A percentile compares a stretch with the other conserved stretches of the same genome.
Conservation (phyloP, 2,888 invertebrate species). For the Caenorhabditis sulstoni region DNA sequence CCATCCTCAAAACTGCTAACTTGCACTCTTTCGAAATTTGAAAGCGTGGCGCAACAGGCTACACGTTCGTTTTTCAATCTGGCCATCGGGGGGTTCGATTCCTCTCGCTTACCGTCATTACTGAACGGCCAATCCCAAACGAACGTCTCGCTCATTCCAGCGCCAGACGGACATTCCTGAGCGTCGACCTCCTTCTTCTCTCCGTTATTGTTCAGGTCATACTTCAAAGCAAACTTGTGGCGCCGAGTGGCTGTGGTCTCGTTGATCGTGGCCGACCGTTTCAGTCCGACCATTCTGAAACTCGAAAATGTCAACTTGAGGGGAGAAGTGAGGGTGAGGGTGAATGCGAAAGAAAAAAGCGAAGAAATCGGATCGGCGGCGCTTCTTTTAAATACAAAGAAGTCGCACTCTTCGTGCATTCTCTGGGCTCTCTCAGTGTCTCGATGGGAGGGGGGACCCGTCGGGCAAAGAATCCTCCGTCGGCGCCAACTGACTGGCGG, state of each 20-base stretch:
- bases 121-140: conserved; percentile 79
- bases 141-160: conserved; percentile 64
- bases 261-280: conserved; percentile 61
- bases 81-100: no score
- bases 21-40: no score
- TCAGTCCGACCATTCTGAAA: conserved; percentile 43
- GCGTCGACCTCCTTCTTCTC: conserved; percentile 42
- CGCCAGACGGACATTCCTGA: conserved; percentile 37
- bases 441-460: neutral
- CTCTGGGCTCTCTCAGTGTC: conserved; percentile 19
- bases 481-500: conserved; percentile 26
- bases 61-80: no score
- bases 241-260: conserved; percentile 56
- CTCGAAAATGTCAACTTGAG: neutral
- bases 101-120: conserved; percentile 65
- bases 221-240: conserved; percentile 65
- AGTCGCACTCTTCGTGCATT: conserved; percentile 3
- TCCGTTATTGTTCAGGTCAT: conserved; percentile 65
- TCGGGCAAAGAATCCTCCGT: conserved; percentile 27
- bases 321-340: neutral
- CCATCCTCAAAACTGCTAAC: no score
- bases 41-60: no score
- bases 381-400: neutral
- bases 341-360: neutral
- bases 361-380: neutral